Conservation (phyloP, 2,113 vertebrate genomes). For the Lipophrys pholis region DNA sequence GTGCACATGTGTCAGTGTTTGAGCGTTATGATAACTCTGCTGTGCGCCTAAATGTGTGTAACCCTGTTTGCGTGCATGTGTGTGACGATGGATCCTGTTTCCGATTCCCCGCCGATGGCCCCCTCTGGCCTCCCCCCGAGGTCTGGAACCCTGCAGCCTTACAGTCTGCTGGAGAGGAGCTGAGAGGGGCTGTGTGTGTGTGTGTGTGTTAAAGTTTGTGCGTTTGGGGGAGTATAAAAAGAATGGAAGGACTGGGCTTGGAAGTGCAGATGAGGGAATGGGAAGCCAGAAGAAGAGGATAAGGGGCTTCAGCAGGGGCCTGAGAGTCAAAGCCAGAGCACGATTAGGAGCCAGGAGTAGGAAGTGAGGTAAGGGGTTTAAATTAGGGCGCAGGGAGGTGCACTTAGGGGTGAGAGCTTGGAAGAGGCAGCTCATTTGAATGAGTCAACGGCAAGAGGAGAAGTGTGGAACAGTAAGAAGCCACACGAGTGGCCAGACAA, state of each 20-base stretch:
- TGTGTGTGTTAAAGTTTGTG: not conserved
- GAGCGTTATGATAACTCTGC: constrained; percentile 40
- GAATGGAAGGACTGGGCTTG: constrained; percentile 23
- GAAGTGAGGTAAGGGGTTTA: constrained; percentile 55
- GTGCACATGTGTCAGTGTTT: constrained; percentile 23
- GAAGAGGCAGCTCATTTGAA: not conserved
- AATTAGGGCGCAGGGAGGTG: constrained; percentile 26
- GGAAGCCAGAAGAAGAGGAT: constrained; percentile 51
- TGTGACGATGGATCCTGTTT: constrained; percentile 67
- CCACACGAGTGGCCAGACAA: constrained; percentile 8
- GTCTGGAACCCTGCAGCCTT: constrained; percentile 55
- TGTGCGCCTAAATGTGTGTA: constrained; percentile 48
- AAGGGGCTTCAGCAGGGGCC: constrained; percentile 46
- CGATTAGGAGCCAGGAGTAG: constrained; percentile 31
- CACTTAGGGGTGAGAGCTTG: constrained; percentile 10
- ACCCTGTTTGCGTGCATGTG: constrained; percentile 4
- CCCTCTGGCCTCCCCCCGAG: constrained; percentile 57
- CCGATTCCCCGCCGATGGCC: constrained; percentile 63
- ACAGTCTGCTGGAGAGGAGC: constrained; percentile 61
- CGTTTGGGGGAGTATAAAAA: constrained; percentile 10
- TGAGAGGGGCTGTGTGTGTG: constrained; percentile 23
- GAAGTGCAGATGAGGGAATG: constrained; percentile 37
- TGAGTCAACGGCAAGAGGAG: constrained; percentile 2
- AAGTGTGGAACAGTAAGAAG: not conserved
- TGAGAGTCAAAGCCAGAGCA: constrained; percentile 40